phyloP scores from a whole-genome alignment of 2,888 invertebrate genomes.

The Apantesis nais region DNA sequence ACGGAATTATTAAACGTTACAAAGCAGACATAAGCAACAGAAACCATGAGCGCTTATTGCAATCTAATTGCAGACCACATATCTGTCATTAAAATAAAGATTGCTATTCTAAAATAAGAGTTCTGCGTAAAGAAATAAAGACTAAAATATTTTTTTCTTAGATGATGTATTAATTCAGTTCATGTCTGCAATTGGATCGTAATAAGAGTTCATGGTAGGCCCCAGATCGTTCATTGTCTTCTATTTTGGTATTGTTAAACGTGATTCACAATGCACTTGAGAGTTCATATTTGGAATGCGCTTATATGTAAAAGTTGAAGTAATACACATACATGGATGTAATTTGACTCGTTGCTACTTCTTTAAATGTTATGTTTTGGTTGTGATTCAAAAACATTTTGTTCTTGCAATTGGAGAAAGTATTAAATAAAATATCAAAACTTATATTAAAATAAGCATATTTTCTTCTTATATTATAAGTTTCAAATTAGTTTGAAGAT shows the following conservation, averaged over 20 bases:
- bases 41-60: too few relatives aligned
- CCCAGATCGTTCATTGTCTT: constrained; percentile 30
- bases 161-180: too few relatives aligned
- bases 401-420: background rate
- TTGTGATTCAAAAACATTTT: too few relatives aligned
- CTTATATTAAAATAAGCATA: background rate
- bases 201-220: too few relatives aligned
- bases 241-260: constrained; percentile 30
- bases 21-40: constrained; percentile 22
- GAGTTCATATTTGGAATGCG: constrained; percentile 36
- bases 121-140: too few relatives aligned
- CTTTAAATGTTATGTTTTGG: background rate
- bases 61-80: too few relatives aligned
- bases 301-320: constrained; percentile 28
- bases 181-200: too few relatives aligned
- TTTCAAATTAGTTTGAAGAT: background rate
- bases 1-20: background rate
- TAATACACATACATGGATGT: background rate
- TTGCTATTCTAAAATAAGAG: too few relatives aligned
- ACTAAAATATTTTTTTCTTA: too few relatives aligned
- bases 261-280: constrained; percentile 41
- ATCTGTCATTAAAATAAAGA: too few relatives aligned
- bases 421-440: background rate
- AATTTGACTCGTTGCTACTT: background rate
- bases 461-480: background rate